Base-by-base conservation (phyloP, 1,140 invertebrate genomes). In the Aethina tumida region DNA sequence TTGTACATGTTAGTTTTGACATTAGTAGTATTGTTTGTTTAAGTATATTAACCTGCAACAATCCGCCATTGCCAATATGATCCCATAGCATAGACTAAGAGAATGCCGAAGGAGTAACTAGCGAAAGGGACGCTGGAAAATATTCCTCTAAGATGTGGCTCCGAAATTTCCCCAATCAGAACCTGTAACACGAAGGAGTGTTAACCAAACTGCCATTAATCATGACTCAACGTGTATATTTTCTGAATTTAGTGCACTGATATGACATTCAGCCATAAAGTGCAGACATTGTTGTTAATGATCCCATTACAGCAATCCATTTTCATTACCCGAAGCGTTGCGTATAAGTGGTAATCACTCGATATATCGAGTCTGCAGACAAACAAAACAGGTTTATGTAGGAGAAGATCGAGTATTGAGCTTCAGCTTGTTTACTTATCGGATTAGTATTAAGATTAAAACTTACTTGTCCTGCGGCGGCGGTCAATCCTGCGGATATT, bases 51-150 rank as follows among this genome's bases (percentile, higher is more conserved):
- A 58, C 68, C 69, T 2, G 81, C 78, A 24, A 83, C 78, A 8
- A 56, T 56, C 20, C 75, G 53, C 81, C 81, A 85, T 8, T 68
- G 60, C 3, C 81, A 58, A 5, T 65, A 50, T 1, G 71, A 70
- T 1, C 81, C 81, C 2, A 84, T 56, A 3, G 66, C 67, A 42
- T 84, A 83, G 19, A 82, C 74, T 9, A 81, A 55, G 1, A 84
- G 60, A 17, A 84, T 80, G n/a, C 81, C 81, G 4, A 75, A 49
- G 0, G 79, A 76, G 41, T 82, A 82, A 10, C 78, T 73, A 2
- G 79, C 73, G 35, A 78, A 76, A 0, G 77, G 73, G 0, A 72
- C 67, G 2, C 77, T 75, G 4, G 73, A 72, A 1, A 83, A 63
- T 10, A 81, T 59, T 7, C 79, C 79, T 31, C 81, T 65, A 6